Evolutionary conservation across 1,140 invertebrate species (phyloP), one percentile per base, ranked within the genome.

Genomic region (Eupristina koningsbergeri): DNA sequence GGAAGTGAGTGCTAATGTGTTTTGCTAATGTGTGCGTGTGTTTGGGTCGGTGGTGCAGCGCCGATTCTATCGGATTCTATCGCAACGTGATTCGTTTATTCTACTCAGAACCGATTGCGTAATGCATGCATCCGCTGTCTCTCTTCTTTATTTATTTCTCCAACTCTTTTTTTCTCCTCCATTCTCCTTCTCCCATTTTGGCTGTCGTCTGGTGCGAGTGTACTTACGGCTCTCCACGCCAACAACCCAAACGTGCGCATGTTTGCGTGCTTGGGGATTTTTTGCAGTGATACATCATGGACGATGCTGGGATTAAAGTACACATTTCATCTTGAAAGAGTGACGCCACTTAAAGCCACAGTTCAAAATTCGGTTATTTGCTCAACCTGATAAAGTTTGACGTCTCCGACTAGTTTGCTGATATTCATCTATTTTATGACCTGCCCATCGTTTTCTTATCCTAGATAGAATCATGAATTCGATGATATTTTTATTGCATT

Each of bases 91-190:
- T 84, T 84, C 77, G 75, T 80, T 87, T 87, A 86, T 87, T 88
- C 85, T n/a, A 45, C 81, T 80, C 31, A 45, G 81, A 77, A 85
- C 84, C 78, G 76, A 86, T 89, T 89, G 87, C 89, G 87, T 89
- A 89, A 89, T 84, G 81, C 83, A 89, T 85, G 83, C 84, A 84
- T 78, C 76, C 84, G 83, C 84, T 84, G 84, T 84, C 82, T 80
- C 73, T 67, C 39, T 67, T 31, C 45, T 53, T 77, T 75, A 53
- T 75, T 31, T 75, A 41, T 75, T 75, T 75, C 73, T 75, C 39
- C 39, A 15, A n/a, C 39, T 41, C 22, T 17, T 50, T 0, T 39
- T 29, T 8, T 0, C 34, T 29, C 8, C 45, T 39, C 45, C 15
- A 19, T 34, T 26, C 45, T 26, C 69, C 11, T 7, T 7, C 7